Evolutionary conservation across 2,797 vertebrate genomes (phyloP).

Genomic region (Dermochelys coriacea): DNA sequence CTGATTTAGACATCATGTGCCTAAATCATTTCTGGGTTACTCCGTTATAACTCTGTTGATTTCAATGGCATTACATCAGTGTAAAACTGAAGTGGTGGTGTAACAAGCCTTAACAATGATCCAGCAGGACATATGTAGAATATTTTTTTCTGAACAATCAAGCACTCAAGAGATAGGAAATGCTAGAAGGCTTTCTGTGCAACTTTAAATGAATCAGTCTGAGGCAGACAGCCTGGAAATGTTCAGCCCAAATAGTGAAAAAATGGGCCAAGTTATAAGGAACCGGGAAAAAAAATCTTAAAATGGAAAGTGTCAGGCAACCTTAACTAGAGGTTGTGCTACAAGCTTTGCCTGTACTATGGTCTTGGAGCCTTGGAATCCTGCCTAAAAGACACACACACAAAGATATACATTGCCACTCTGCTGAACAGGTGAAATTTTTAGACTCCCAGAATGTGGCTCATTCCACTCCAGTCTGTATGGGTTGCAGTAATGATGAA

Average conservation of each 20-base stretch:
- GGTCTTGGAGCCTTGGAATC: rapidly evolving
- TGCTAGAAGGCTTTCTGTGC: not conserved
- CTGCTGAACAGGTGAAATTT: not conserved
- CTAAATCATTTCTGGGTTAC: not conserved
- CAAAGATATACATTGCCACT: not conserved
- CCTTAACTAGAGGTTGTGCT: not conserved
- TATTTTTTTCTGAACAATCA: not conserved
- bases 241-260: not conserved
- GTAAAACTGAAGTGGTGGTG: not conserved
- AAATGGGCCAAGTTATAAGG: not conserved
- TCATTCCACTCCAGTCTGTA: rapidly evolving
- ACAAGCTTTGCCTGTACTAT: not conserved
- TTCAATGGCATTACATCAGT: not conserved
- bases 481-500: rapidly evolving
- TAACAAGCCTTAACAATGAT: not conserved
- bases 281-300: not conserved
- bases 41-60: not conserved
- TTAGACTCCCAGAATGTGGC: not conserved
- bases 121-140: not conserved
- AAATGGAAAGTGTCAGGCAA: not conserved
- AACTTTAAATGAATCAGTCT: not conserved
- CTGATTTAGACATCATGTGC: not conserved
- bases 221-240: rapidly evolving
- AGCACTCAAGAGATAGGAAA: not conserved
- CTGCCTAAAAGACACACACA: not conserved